These are phyloP conservation scores for Artibeus jamaicensis DNA, from an alignment of 2,797 vertebrate genomes.

Conservation along the genomic window DNA sequence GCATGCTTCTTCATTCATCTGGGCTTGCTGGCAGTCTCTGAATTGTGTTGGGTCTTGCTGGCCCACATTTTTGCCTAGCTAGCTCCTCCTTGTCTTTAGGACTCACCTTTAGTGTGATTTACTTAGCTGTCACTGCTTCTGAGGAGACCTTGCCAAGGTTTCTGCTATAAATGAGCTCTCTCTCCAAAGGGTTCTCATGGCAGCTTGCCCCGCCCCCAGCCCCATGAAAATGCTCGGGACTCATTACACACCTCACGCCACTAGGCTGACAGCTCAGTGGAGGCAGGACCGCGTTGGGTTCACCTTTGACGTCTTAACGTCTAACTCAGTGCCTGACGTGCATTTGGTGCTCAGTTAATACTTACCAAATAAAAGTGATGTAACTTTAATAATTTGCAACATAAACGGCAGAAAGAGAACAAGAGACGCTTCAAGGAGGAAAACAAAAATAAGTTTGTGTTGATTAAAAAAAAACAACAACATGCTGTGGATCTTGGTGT, in stretches of 20 bases:
- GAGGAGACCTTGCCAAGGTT: neutral
- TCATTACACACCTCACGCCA: neutral
- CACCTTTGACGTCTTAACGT: neutral
- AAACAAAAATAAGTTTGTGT: neutral
- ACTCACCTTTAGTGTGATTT: neutral
- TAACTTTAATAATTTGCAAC: neutral
- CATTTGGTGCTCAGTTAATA: too few species aligned
- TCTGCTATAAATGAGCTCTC: neutral
- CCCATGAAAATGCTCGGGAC: neutral
- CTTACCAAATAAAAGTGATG: neutral
- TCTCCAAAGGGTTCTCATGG: neutral
- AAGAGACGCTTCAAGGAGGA: neutral
- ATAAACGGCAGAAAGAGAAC: neutral
- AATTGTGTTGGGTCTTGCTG: neutral
- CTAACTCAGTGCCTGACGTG: neutral
- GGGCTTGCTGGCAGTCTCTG: neutral
- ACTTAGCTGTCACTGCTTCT: neutral
- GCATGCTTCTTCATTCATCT: accelerated
- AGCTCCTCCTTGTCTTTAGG: neutral
- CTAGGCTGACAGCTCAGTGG: neutral
- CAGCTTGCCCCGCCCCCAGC: neutral
- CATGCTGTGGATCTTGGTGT: neutral
- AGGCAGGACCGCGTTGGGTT: neutral
- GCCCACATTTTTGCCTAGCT: neutral
- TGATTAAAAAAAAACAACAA: neutral